These are phyloP conservation scores for Hydriomena furcata DNA, from an alignment of 2,888 invertebrate genomes.

Conservation along the genomic window DNA sequence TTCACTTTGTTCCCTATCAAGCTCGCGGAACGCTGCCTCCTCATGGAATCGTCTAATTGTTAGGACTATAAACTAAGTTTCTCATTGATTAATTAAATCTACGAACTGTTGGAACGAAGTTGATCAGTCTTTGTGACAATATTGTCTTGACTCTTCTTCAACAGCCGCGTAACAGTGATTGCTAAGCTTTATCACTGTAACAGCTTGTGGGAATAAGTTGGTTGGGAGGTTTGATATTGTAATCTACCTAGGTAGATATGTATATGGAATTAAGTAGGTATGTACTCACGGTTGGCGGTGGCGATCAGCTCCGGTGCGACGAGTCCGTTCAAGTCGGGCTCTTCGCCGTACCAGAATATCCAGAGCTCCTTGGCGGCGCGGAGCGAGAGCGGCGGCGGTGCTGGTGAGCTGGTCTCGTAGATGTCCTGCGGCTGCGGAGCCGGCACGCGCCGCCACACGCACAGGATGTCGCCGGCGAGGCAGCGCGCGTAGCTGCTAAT, in stretches of 20 bases:
- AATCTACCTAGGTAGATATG: too few relatives aligned
- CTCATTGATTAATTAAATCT: background rate
- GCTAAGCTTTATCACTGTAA: too few relatives aligned
- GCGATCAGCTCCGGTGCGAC: constrained; percentile 93
- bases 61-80: constrained; percentile 1
- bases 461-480: constrained; percentile 96
- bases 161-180: too few relatives aligned
- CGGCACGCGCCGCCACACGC: constrained; percentile 97
- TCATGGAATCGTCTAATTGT: constrained; percentile 10
- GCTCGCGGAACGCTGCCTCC: constrained; percentile 5
- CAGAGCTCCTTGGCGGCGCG: constrained; percentile 98
- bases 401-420: constrained; percentile 80
- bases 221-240: too few relatives aligned
- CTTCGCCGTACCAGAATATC: constrained; percentile 99
- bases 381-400: constrained; percentile 89
- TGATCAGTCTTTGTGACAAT: background rate
- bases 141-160: background rate
- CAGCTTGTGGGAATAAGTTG: too few relatives aligned
- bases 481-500: constrained; percentile 95
- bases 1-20: constrained; percentile 20
- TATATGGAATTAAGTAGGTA: background rate
- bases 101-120: background rate
- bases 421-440: constrained; percentile 76
- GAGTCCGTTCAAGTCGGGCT: constrained; percentile 93
- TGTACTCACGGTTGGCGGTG: constrained; percentile 91